Base-by-base conservation (phyloP, 2,113 vertebrate genomes). In the Poeciliopsis retropinna region DNA sequence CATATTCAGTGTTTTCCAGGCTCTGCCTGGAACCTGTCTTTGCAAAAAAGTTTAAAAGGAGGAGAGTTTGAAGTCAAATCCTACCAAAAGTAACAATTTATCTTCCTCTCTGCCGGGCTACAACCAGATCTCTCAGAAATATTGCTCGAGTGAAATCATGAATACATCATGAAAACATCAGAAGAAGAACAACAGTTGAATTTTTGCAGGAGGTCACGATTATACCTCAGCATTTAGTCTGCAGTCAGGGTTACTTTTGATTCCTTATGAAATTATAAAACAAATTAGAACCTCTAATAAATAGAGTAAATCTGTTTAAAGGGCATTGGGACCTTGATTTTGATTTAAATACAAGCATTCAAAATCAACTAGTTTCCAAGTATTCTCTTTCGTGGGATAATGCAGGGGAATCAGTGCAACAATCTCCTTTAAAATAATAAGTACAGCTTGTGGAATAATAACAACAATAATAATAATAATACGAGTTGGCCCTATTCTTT, bases 401-500 rank as follows among this genome's bases (percentile, higher is more conserved):
- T 25, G 8, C 51, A 57, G 25, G 5, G 7, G 15, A 8, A 8
- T 41, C 51, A 10, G 9, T 10, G 44, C 22, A 13, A 37, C 22
- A 14, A 22, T 27, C 32, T 14, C 47, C 30, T 14, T 54, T 25
- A 14, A 22, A 25, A 2, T n/a, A 61, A 47, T 13, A 37, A n/a
- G 29, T 44, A 47, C 37, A 39, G 54, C 22, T 68, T 47, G 39
- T 19, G 0, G 34, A 66, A 64, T 14, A 19, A 37, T 37, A 37
- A 32, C 6, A 32, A 34, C 0, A 34, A 37, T 37, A 34, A 34
- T 34, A 37, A 11, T 37, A 12, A 37, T 12, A 25, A 32, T 32
- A 39, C 5, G 41, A 30, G 31, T 67, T 39, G 19, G 63, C 78
- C 63, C 66, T 4, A 32, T 66, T 76, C 51, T 13, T 57, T 25